Evolutionary conservation across 2,888 invertebrate genomes (phyloP), one percentile per base, ranked within the genome.

Genomic region (Caenorhabditis sinica): DNA sequence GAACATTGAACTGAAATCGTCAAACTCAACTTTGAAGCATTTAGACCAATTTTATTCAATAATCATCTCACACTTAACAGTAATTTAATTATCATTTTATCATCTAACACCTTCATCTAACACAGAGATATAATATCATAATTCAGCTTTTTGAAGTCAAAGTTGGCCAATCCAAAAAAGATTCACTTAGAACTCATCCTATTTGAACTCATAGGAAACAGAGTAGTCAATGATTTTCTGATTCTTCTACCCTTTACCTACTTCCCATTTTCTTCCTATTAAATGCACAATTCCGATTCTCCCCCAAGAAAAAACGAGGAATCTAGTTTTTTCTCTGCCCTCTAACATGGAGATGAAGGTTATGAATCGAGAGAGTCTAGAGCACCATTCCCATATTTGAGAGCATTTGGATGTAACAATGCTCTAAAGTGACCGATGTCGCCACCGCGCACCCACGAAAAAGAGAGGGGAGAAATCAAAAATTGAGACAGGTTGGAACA

Each of bases 371-470:
- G 36, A 36, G 6, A 23, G 36, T 20, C 20, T 25, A 40, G 60
- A 28, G 28, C 51, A 33, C n/a, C 25, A 36, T 40, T 40, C 40
- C 73, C 74, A 65, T 65, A 53, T 74, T 65, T 63, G 63, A 53
- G 45, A 40, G 56, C 43, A 72, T 58, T 58, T 13, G 61, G 43
- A 73, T 73, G 73, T 73, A 73, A 73, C 73, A 73, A 73, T 61
- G 73, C 73, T 73, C 33, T 72, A 73, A 73, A 73, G 49, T 73
- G 73, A 73, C 73, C 73, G 68, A 23, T 9, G 30, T n/a, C 15
- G 49, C 28, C 15, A 17, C 25, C 28, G 23, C 56, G 28, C 56
- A 63, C 61, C 33, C 61, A 61, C 20, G 61, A 61, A 63, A 28
- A 30, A 45, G 30, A 25, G 20, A 69, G 40, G 23, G n/a, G 23